These are phyloP conservation scores for Deroplatys truncata DNA, from an alignment of 2,888 invertebrate genomes.

Conservation along the genomic window DNA sequence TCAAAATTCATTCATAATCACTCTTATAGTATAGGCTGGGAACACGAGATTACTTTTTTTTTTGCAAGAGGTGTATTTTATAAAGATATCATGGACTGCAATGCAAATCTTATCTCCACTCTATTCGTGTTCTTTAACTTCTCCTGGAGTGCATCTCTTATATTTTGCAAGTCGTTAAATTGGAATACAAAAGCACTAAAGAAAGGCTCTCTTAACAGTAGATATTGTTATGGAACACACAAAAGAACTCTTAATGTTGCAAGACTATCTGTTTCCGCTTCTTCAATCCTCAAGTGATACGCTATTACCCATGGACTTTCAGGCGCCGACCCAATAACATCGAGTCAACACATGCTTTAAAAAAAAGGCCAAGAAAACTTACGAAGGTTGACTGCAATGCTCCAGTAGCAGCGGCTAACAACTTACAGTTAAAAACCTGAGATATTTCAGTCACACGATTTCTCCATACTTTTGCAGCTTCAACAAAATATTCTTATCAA, in stretches of 20 bases:
- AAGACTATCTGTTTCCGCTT: not conserved
- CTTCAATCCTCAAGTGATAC: not conserved
- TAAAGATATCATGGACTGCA: not conserved
- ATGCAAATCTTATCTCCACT: not conserved
- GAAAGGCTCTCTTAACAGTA: not conserved
- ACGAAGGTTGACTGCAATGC: no score
- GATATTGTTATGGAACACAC: not conserved
- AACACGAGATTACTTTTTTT: no score
- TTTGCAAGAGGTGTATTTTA: no score
- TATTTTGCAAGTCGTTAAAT: not conserved
- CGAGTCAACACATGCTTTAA: not conserved
- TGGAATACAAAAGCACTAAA: not conserved
- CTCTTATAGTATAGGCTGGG: no score
- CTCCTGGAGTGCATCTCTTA: not conserved
- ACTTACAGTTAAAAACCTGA: no score
- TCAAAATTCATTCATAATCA: no score
- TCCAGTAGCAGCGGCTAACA: no score
- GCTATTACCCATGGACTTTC: not conserved
- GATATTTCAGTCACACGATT: no score
- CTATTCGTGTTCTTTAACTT: not conserved
- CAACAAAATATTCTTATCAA: no score
- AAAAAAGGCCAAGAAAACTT: not conserved
- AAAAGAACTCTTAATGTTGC: not conserved
- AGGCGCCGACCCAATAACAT: not conserved
- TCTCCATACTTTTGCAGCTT: no score